These are phyloP conservation scores for Lepidocyrtinus sp. DNA, from an alignment of 2,888 invertebrate species.

Conservation along the genomic window DNA sequence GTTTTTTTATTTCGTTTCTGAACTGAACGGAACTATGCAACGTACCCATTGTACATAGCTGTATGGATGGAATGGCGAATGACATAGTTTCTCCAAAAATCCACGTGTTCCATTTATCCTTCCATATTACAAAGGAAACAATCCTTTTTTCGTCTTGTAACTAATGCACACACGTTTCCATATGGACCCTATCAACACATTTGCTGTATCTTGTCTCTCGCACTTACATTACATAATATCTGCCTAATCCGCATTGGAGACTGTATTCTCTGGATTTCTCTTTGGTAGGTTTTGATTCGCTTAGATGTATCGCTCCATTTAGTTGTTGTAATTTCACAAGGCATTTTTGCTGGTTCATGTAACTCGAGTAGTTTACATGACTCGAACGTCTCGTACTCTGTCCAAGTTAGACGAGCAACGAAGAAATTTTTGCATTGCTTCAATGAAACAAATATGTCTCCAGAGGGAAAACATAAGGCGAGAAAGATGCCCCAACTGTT, in stretches of 20 bases:
- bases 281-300: too few species aligned
- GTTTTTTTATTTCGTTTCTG: neutral
- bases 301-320: too few species aligned
- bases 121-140: neutral
- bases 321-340: neutral
- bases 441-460: neutral
- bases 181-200: constrained; percentile 22
- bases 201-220: too few species aligned
- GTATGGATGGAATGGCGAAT: neutral
- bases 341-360: too few species aligned
- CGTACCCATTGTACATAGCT: constrained; percentile 19
- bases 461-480: neutral
- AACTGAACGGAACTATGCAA: neutral
- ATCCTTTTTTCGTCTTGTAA: neutral
- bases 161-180: constrained; percentile 17
- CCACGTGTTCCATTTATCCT: constrained; percentile 23
- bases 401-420: neutral
- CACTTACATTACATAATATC: too few species aligned
- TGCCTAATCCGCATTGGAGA: too few species aligned
- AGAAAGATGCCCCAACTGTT: neutral
- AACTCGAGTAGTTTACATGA: neutral
- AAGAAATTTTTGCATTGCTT: neutral
- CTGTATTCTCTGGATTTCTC: too few species aligned
- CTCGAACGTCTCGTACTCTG: neutral
- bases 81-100: neutral